Base-by-base conservation (phyloP, 2,888 invertebrate genomes). In the Byasa hedistus region DNA sequence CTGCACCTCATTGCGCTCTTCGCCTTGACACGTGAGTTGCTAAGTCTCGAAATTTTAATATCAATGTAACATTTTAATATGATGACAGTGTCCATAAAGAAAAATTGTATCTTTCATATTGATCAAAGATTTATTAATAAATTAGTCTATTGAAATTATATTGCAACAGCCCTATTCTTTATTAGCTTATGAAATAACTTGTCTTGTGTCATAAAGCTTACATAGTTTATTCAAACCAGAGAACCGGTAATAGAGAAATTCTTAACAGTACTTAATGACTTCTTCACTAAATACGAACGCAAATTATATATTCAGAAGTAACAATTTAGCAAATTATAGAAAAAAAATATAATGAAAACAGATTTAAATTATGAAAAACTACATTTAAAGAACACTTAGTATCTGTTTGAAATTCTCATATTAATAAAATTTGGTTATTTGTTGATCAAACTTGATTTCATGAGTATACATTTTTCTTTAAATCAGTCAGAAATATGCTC, bases 191-290 rank as follows among this genome's bases (percentile, higher is more conserved):
- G 71, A 73, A 75, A 73, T 70, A 75, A 75, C 76, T 69, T 72
- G 82, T 82, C 80, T 75, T 75, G 72, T 82, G 79, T 79, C 80
- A 82, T 83, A 83, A 85, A 81, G 79, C 79, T 81, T 81, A 83
- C 78, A 81, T 81, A 83, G 85, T 84, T 84, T 82, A 84, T 85
- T 83, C 81, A 81, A 84, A 83, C 81, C 80, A 73, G 78, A 79
- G 76, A 88, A 89, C 89, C 88, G 85, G 89, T 88, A 80, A 70
- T 71, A 75, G 86, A 89, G 88, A 89, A 89, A 88, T 86, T 86
- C 84, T 86, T 88, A 89, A 86, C 88, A 85, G 87, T 87, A 85
- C 84, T 83, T 87, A 87, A 88, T 86, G 82, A 86, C 81, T 85
- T 83, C 77, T 83, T 85, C 84, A 84, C 85, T 83, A 84, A 85